Base-by-base conservation (phyloP, 2,888 invertebrate species). In the Nycteola revayana region DNA sequence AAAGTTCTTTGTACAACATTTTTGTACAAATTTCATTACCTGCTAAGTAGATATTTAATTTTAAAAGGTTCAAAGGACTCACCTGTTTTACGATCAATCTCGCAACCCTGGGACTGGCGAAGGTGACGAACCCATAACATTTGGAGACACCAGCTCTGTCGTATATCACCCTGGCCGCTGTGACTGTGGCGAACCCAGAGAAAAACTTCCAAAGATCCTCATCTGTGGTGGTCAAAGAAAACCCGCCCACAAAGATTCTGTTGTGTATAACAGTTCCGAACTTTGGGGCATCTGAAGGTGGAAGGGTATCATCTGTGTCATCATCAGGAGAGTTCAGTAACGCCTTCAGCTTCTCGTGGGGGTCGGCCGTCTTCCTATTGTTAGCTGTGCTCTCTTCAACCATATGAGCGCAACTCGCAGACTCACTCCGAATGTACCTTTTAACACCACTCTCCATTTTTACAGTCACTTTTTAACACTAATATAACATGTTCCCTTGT, bases 191-290 rank as follows among this genome's bases (percentile, higher is more conserved):
- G 66, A 95, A 96, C 29, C 94, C 92, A 44, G 96, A 96, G 81
- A 98, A 98, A 50, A 98, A 93, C 75, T 95, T 94, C 84, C 95
- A 94, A 50, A 98, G 86, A 72, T 98, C 98, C 33, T 94, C 93
- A 84, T 98, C 98, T 28, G 97, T 96, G 26, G 98, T 98, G 67
- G 95, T 96, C 63, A 96, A 92, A 36, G 97, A 95, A 66, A 98
- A 98, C 10, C 98, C 98, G 37, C 98, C 98, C 31, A 98, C 98
- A 82, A 98, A 98, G 66, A 98, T 96, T 63, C 98, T 90, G 81
- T 98, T 98, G 41, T 98, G 98, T 62, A 98, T 96, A 43, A 97
- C 90, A 18, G 97, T 97, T 49, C 93, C 97, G 56, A 91, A 92
- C 68, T 92, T 92, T 1, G 83, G 92, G 49, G 80, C 91, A 66